phyloP scores from a whole-genome alignment of 2,888 invertebrate genomes.

The Penaeus monodon region DNA sequence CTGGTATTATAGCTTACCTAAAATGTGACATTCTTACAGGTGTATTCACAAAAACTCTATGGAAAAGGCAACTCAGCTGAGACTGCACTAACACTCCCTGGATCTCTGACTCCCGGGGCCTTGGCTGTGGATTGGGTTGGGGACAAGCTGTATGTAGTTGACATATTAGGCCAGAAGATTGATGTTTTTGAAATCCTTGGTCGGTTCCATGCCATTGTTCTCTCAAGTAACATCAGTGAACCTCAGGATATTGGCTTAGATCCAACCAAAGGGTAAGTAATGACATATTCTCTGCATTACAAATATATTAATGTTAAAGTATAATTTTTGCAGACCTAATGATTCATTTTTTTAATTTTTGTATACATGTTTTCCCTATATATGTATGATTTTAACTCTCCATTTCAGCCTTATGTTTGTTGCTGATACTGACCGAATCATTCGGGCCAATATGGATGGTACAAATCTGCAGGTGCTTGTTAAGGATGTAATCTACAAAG shows the following conservation, averaged over 20 bases:
- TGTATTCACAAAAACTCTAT: slow-evolving; percentile 56
- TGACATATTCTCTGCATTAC: too few species aligned
- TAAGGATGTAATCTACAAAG: slow-evolving; percentile 92
- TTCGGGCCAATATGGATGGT: slow-evolving; percentile 95
- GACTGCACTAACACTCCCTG: slow-evolving; percentile 81
- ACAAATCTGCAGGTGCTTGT: slow-evolving; percentile 86
- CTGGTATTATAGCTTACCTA: not conserved
- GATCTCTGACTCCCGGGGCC: slow-evolving; percentile 90
- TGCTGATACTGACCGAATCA: slow-evolving; percentile 72
- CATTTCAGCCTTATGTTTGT: slow-evolving; percentile 73
- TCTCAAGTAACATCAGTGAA: slow-evolving; percentile 90
- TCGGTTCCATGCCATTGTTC: slow-evolving; percentile 88
- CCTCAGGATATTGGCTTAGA: slow-evolving; percentile 94
- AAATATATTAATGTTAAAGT: not conserved
- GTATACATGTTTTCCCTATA: too few species aligned
- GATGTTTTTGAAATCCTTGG: slow-evolving; percentile 93
- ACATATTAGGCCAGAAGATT: slow-evolving; percentile 91
- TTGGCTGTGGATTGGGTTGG: slow-evolving; percentile 97
- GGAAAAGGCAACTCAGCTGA: slow-evolving; percentile 66
- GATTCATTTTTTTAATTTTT: too few species aligned
- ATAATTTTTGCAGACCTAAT: not conserved
- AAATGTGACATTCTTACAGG: slow-evolving; percentile 26
- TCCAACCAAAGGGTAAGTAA: slow-evolving; percentile 82
- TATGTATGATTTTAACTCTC: not conserved
- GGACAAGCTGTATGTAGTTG: slow-evolving; percentile 94